Base-by-base conservation (phyloP, 2,113 vertebrate species). In the Ellobius talpinus region DNA sequence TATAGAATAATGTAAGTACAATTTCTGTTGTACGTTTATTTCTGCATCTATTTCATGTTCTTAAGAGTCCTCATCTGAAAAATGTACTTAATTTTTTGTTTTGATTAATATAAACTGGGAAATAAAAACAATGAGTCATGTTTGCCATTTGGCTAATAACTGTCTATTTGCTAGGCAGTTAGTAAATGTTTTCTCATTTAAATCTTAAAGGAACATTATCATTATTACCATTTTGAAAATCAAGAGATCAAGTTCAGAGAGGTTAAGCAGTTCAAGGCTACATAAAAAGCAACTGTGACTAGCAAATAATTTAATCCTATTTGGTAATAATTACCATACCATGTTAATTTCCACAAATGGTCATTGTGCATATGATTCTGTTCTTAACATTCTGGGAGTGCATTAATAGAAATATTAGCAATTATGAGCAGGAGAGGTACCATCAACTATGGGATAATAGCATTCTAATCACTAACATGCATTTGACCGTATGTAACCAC, bases 141-240 rank as follows among this genome's bases (percentile, higher is more conserved):
- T 93, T 97, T 93, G 11, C 79, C 72, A 91, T 89, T 95, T 96
- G 65, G 86, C 39, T 76, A 85, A 39, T 47, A 33, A 73, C 50
- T 93, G 31, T 61, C 45, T 47, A 5, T 93, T 42, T 68, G 26
- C 21, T 19, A 82, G 10, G 26, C 45, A 93, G 87, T 95, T 96
- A 78, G 78, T 68, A 82, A 77, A 82, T 79, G 9, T 89, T 94
- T 97, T 96, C 77, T 90, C 72, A 84, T 95, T 91, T 92, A 79
- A 91, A 68, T 87, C 45, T 26, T 87, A 55, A 47, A 77, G 61
- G 5, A 55, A 39, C 19, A 9, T 88, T 96, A 89, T 42, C 74
- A 68, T 86, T 78, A 61, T 70, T 93, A 86, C 26, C 36, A 16
- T 81, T 95, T 94, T 91, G 45, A 26, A 95, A 91, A 87, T 65